phyloP scores from a whole-genome alignment of 1,140 invertebrate species.

The Brachionus asplanchnoidis region DNA sequence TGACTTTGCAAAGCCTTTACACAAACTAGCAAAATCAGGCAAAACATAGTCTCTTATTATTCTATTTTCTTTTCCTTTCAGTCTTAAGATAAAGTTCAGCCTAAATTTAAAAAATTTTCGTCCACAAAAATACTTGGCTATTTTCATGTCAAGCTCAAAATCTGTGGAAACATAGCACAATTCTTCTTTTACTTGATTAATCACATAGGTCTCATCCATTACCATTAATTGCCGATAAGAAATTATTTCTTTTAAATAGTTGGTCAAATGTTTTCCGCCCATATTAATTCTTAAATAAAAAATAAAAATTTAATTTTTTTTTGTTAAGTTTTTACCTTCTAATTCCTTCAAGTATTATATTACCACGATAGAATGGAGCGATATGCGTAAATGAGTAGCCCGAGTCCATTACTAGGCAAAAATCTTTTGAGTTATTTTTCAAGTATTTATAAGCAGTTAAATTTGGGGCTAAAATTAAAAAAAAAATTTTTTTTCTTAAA shows the following conservation, averaged over 20 bases:
- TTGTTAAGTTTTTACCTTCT: constrained; percentile 42
- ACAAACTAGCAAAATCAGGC: constrained; percentile 83
- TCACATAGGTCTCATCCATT: constrained; percentile 97
- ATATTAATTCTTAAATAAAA: constrained; percentile 70
- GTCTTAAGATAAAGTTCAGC: neutral
- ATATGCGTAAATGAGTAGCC: constrained; percentile 94
- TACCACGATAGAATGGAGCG: constrained; percentile 84
- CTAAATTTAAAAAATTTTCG: neutral
- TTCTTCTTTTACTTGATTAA: constrained; percentile 98
- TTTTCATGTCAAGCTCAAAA: constrained; percentile 77
- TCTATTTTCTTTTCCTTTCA: constrained; percentile 56
- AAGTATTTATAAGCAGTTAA: constrained; percentile 25
- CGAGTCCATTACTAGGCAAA: constrained; percentile 69
- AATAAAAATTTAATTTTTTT: too few species aligned
- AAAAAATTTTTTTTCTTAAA: neutral
- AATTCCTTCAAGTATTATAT: constrained; percentile 66
- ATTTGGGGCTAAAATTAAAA: neutral
- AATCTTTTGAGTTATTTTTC: constrained; percentile 22
- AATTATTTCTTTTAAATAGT: constrained; percentile 94
- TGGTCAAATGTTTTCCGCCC: constrained; percentile 93
- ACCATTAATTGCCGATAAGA: constrained; percentile 94
- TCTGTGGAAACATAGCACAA: constrained; percentile 85
- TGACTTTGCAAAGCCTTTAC: constrained; percentile 69
- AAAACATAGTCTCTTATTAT: constrained; percentile 85
- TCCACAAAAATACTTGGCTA: constrained; percentile 61